Evolutionary conservation across 2,888 invertebrate genomes (phyloP).

Genomic region (Phyto melanocephala): DNA sequence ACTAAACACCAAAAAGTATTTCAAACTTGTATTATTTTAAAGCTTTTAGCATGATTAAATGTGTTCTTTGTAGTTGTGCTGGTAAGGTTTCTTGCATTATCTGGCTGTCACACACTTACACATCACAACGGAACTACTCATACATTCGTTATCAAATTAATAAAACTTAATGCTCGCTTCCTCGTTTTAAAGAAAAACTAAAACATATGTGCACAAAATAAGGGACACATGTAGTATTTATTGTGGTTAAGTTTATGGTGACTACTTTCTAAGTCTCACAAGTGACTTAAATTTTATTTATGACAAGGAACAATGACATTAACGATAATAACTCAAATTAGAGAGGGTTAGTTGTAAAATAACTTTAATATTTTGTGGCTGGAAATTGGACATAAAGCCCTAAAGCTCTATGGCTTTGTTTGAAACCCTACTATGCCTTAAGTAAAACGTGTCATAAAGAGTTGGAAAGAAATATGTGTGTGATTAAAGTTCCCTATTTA

Average conservation of each 20-base stretch:
- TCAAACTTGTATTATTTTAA: slow-evolving; percentile 30
- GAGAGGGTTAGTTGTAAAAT: too few relatives aligned
- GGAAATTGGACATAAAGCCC: too few relatives aligned
- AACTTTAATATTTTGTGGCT: too few relatives aligned
- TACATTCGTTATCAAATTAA: slow-evolving; percentile 12
- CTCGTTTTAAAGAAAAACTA: background rate
- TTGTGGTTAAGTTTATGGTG: background rate
- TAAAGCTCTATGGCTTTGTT: too few relatives aligned
- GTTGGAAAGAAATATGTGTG: too few relatives aligned
- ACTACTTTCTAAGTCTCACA: slow-evolving; percentile 19
- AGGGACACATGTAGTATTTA: background rate
- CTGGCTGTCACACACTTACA: background rate
- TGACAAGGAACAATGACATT: slow-evolving; percentile 10
- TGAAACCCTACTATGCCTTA: too few relatives aligned
- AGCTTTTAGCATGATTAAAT: slow-evolving; percentile 59
- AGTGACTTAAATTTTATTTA: slow-evolving; percentile 32
- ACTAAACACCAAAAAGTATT: background rate
- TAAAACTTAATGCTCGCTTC: slow-evolving; percentile 20
- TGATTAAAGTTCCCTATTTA: too few relatives aligned
- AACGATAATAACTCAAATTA: slow-evolving; percentile 10
- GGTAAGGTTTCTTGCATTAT: background rate
- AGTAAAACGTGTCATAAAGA: too few relatives aligned
- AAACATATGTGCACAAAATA: background rate
- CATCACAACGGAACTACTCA: background rate
- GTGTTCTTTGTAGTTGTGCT: slow-evolving; percentile 10